A percentile compares a stretch with the other conserved stretches of the same genome.
Conservation (phyloP, 2,888 invertebrate species). For the Rhagium mordax region DNA sequence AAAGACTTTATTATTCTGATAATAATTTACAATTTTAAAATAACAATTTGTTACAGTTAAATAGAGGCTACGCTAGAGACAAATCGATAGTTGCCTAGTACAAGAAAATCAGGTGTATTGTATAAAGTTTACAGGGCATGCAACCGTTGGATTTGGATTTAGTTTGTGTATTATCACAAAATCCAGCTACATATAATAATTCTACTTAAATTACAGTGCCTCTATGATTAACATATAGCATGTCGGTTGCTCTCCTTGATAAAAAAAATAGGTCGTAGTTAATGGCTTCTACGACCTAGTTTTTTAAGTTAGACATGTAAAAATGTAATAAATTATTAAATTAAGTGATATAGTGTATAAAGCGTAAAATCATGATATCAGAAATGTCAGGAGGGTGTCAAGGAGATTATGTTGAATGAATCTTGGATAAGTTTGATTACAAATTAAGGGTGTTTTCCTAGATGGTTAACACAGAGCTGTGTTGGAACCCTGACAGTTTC, state of each 20-base stretch:
- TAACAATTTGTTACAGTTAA: neutral
- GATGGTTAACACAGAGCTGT: no score
- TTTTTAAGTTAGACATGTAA: neutral
- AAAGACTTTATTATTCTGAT: slow-evolving; percentile 23
- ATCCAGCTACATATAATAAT: slow-evolving; percentile 5
- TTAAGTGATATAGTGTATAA: neutral
- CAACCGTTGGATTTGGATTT: neutral
- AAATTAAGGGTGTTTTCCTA: no score
- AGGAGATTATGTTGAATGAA: no score
- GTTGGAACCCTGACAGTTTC: no score
- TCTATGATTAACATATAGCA: slow-evolving; percentile 24
- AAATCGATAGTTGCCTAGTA: neutral
- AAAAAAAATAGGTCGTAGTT: slow-evolving; percentile 21
- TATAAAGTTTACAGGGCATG: slow-evolving; percentile 3
- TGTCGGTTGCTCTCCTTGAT: neutral
- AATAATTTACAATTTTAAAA: slow-evolving; percentile 14
- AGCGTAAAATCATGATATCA: no score
- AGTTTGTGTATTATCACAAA: slow-evolving; percentile 3
- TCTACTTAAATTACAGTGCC: slow-evolving; percentile 15
- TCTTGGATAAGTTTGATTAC: no score
- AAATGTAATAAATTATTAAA: neutral
- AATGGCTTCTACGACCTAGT: slow-evolving; percentile 13
- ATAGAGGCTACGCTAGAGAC: neutral
- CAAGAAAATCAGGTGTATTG: neutral
- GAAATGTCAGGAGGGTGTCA: no score